Evolutionary conservation across 1,140 invertebrate genomes (phyloP).

Genomic region (Papilio helenus): DNA sequence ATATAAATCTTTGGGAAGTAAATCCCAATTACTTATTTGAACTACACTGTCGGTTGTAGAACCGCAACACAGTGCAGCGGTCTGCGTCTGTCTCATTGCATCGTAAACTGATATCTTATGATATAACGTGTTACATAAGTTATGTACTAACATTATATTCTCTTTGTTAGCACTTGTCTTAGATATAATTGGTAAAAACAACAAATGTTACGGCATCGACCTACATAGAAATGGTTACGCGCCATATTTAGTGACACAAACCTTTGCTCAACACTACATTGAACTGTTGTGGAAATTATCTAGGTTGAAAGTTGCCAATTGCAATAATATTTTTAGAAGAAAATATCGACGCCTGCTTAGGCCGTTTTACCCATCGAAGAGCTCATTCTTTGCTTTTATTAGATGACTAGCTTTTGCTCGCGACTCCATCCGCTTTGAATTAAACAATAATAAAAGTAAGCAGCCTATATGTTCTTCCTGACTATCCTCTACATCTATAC

Average conservation of each 20-base stretch:
- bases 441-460: too few species aligned
- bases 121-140: conserved; percentile 9
- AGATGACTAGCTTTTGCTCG: too few species aligned
- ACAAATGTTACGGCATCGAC: conserved; percentile 6
- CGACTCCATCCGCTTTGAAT: too few species aligned
- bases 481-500: too few species aligned
- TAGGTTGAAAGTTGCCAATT: background rate
- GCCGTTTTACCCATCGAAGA: too few species aligned
- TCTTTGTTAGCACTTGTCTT: background rate
- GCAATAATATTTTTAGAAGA: background rate
- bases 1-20: background rate
- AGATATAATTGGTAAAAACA: conserved; percentile 2
- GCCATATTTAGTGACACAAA: conserved; percentile 1
- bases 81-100: background rate
- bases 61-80: background rate
- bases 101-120: conserved; percentile 1
- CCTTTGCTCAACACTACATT: background rate
- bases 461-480: too few species aligned
- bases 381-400: too few species aligned
- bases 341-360: too few species aligned
- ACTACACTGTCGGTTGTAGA: background rate
- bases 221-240: conserved; percentile 16
- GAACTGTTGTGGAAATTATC: background rate
- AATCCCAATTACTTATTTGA: background rate
- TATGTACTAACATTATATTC: background rate